Base-by-base conservation (phyloP, 2,113 vertebrate genomes). In the Acrocephalus kingi region DNA sequence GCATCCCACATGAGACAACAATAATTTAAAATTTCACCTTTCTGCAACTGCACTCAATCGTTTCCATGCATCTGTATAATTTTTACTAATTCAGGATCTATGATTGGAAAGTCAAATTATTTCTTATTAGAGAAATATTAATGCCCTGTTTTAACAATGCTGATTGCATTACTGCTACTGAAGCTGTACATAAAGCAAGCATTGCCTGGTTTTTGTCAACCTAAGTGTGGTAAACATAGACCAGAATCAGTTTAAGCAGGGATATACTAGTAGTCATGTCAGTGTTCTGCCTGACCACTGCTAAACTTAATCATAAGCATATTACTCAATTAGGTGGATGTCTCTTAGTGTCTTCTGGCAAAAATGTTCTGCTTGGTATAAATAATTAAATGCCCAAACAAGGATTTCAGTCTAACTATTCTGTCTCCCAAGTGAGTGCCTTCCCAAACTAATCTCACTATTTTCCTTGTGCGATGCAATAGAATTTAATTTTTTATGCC, bases 401-500 rank as follows among this genome's bases (percentile, higher is more conserved):
- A 45, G 49, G 41, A 87, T 91, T 94, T 87, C 52, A 82, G 24
- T 55, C 33, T 51, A 64, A 61, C 68, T 78, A 11, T 80, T 96
- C 83, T 90, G 24, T 24, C 56, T 87, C 74, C 66, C 77, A 92
- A n/a, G 77, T 0, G 14, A 93, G n/a, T 22, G 45, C 18, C 49
- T 93, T 95, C 74, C 58, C 77, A 79, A 61, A 51, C 69, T 68
- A 82, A 91, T 72, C n/a, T 90, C 68, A 55, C 51, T 74, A 55
- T 81, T 92, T 75, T 79, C 69, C 62, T 64, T 35, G 2, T 61
- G 66, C 0, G 1, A n/a, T 35, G 66, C 80, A 81, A 41, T 23
- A 89, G 37, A 37, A 41, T 84, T 95, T 71, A 96, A 95, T 94
- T 89, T 91, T 91, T 96, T 66, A 87, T 93, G 81, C 31, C 64